phyloP scores from a whole-genome alignment of 2,113 vertebrate genomes.

The Himantopus leucocephalus region DNA sequence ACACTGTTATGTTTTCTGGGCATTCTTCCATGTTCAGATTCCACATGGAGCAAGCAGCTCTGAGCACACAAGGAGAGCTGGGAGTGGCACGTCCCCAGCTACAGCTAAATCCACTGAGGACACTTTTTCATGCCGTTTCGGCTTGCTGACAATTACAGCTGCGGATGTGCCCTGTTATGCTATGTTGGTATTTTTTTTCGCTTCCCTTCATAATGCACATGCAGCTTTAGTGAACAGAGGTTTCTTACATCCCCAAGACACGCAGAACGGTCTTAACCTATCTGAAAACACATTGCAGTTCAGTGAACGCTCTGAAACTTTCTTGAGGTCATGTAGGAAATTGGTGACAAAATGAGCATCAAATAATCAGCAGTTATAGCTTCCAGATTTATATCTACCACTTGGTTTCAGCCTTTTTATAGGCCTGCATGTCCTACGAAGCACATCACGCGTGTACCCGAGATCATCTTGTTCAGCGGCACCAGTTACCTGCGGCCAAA shows the following conservation, averaged over 20 bases:
- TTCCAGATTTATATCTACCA: background rate
- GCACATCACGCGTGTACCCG: accelerated
- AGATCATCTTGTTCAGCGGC: background rate
- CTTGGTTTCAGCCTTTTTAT: background rate
- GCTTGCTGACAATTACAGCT: background rate
- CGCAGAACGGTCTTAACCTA: accelerated
- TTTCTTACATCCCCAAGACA: background rate
- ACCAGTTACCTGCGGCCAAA: background rate
- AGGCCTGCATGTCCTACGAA: background rate
- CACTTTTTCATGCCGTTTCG: background rate
- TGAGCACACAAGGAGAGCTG: background rate
- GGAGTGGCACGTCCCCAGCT: background rate
- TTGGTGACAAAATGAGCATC: background rate
- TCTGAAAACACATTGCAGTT: background rate
- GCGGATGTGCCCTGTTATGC: background rate
- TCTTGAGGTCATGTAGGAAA: background rate
- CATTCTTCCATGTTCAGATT: background rate
- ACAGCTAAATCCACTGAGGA: background rate
- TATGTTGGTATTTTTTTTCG: background rate
- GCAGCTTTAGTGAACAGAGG: background rate
- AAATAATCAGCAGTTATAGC: background rate
- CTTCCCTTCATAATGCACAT: background rate
- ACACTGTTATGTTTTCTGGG: background rate
- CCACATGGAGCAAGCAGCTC: background rate
- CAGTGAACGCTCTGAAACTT: background rate